Base-by-base conservation (phyloP, 2,113 vertebrate species). In the Vidua chalybeata region DNA sequence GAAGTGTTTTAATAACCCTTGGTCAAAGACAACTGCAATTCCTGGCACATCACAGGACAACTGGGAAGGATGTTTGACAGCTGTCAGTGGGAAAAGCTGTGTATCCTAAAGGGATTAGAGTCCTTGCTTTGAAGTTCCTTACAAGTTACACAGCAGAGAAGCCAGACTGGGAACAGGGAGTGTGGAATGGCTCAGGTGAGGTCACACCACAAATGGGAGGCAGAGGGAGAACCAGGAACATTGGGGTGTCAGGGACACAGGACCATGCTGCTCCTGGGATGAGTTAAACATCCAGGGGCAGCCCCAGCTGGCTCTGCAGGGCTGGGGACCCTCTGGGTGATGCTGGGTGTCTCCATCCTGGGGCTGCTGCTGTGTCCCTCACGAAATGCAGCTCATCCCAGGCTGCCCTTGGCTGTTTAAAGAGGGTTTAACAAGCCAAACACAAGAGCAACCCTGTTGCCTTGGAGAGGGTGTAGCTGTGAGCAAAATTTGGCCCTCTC, bases 1-100 rank as follows among this genome's bases (percentile, higher is more conserved):
- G 83, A 37, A 90, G 46, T 94, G 88, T 92, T 96, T 96, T 95
- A 96, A 95, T 92, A 92, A 96, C 96, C 94, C 88, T 95, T 93
- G 96, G 90, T 93, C 58, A 87, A 93, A 96, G 77, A 24, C 87
- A 80, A 67, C 75, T 90, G 94, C 72, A 95, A 43, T 68, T 95
- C 56, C 90, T 95, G 90, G 96, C 85, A 86, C 92, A 81, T 93
- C 87, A 41, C 68, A 68, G 94, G 85, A 35, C 55, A 64, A 15
- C 52, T 81, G 92, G 79, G 7, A 30, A 93, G 92, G 94, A 72
- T 94, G 77, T 78, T 94, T 95, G 92, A 96, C 94, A 93, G 93
- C 90, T 96, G 90, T 92, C 90, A 90, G 80, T 87, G 92, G 92
- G 92, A 93, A 92, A 81, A 81, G 88, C 96, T 0, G 3, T 51